These are phyloP conservation scores for Apis florea DNA, from an alignment of 1,140 invertebrate species.

Conservation along the genomic window DNA sequence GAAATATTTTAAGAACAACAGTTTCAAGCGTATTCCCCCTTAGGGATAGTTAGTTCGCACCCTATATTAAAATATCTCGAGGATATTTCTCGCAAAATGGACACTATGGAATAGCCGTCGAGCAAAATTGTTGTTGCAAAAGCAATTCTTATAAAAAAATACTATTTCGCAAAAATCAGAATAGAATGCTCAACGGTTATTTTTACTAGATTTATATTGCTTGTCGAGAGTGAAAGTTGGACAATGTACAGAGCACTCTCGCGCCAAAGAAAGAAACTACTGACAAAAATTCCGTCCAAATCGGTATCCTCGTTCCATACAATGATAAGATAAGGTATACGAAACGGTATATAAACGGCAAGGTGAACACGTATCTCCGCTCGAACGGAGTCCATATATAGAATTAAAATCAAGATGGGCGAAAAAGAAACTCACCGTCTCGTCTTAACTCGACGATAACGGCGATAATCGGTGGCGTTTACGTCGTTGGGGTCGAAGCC, in stretches of 20 bases:
- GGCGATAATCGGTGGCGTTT: slow-evolving; percentile 71
- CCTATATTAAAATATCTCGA: too few relatives aligned
- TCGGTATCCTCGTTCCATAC: not conserved
- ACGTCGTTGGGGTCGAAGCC: slow-evolving; percentile 76
- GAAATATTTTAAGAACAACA: too few relatives aligned
- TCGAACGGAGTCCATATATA: slow-evolving; percentile 15
- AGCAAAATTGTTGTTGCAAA: too few relatives aligned
- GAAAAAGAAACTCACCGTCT: slow-evolving; percentile 70
- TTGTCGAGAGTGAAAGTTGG: too few relatives aligned
- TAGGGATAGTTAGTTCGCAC: too few relatives aligned
- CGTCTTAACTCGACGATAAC: slow-evolving; percentile 75
- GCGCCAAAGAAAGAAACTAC: too few relatives aligned
- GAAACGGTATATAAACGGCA: not conserved
- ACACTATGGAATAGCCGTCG: too few relatives aligned
- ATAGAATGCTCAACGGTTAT: not conserved
- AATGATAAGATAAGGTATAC: not conserved
- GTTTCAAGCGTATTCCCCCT: too few relatives aligned
- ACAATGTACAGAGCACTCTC: too few relatives aligned
- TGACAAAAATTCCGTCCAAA: too few relatives aligned
- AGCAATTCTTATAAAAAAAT: too few relatives aligned
- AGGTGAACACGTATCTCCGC: slow-evolving; percentile 23
- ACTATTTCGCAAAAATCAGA: not conserved
- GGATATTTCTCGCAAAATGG: too few relatives aligned
- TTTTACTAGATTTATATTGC: not conserved
- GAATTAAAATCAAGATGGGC: not conserved